Evolutionary conservation across 2,113 vertebrate species (phyloP), one percentile per base, ranked within the genome.

Genomic region (Brienomyrus brachyistius): DNA sequence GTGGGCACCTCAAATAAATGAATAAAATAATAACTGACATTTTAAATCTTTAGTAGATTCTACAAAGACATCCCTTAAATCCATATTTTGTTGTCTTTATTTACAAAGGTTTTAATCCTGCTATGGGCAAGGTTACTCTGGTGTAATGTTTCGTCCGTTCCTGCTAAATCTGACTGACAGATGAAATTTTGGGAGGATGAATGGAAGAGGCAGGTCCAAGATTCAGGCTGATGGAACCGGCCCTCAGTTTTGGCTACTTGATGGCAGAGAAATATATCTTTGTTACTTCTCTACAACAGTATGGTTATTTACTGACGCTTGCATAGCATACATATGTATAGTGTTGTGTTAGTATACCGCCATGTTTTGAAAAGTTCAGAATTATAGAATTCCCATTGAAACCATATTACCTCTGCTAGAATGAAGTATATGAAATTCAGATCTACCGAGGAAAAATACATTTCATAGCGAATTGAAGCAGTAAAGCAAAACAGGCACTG

Each of bases 71-170:
- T n/a, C 27, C 27, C 3, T 19, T 45, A 31, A 47, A 43, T 27
- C 66, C 43, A 70, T 19, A 48, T 88, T 59, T 74, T 88, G 47
- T 31, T 45, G 9, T 66, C n/a, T 88, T 45, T 88, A 74, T 88
- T 88, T 88, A 88, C 62, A 88, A 50, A 45, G 45, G 2, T 9
- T 43, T 70, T 70, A 59, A 56, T 21, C 59, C 31, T 50, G 84
- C n/a, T 27, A 31, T 23, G 48, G n/a, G n/a, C 48, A 51, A 23
- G 48, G 48, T 52, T 77, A 31, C 31, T 31, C 11, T 43, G 74
- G 31, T 80, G 13, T 40, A 80, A 19, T 77, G 70, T 77, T 40
- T 40, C 5, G 4, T 35, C 70, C 5, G 7, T 80, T 80, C 74
- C 17, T 80, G 31, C 35, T 43, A 13, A 5, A 80, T 80, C 35